Evolutionary conservation across 1,140 invertebrate species (phyloP).

Genomic region (Papilio helenus): DNA sequence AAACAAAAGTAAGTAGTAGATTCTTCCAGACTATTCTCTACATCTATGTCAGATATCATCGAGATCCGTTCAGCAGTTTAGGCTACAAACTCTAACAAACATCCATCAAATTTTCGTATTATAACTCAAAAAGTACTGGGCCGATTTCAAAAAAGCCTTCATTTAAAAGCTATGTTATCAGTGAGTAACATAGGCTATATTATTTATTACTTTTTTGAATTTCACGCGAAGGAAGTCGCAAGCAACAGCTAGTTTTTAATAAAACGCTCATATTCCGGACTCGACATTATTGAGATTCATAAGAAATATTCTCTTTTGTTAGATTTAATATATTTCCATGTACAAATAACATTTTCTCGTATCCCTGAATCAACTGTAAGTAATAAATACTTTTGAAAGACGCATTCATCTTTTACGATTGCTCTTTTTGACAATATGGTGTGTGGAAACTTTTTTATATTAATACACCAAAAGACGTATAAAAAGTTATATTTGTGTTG

Average conservation of each 20-base stretch:
- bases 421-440: constrained; percentile 21
- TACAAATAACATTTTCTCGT: constrained; percentile 5
- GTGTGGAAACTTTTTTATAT: neutral
- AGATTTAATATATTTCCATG: constrained; percentile 10
- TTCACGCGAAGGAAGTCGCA: no score
- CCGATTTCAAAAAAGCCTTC: no score
- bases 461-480: neutral
- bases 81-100: no score
- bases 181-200: no score
- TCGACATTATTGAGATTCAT: neutral
- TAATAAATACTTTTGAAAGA: constrained; percentile 18
- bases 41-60: no score
- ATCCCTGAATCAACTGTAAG: constrained; percentile 14
- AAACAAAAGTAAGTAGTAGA: no score
- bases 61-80: no score
- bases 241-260: neutral
- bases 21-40: no score
- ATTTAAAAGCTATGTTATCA: no score
- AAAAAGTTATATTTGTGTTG: neutral
- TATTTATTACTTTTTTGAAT: no score
- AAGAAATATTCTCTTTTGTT: constrained; percentile 15
- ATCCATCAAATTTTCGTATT: no score
- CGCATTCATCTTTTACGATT: constrained; percentile 12
- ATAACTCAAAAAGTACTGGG: no score
- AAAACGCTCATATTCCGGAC: neutral